These are phyloP conservation scores for Peromyscus eremicus DNA, from an alignment of 2,797 vertebrate genomes.

Conservation along the genomic window DNA sequence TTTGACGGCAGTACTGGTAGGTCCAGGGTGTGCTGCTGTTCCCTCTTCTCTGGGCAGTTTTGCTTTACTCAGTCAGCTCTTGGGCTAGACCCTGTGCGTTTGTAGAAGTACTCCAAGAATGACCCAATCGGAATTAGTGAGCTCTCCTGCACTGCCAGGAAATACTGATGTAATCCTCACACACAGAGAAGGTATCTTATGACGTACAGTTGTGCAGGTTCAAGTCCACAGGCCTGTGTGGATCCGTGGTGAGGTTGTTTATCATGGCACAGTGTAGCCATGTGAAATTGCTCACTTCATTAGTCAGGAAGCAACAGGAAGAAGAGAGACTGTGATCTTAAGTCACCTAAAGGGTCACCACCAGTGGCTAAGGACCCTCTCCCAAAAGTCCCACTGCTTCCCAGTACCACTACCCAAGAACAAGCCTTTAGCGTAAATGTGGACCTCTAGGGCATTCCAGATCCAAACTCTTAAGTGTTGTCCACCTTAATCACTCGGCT, in stretches of 20 bases:
- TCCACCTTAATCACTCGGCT: not conserved
- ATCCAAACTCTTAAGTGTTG: not conserved
- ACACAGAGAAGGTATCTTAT: not conserved
- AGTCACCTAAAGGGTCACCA: not conserved
- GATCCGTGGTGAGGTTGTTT: not conserved
- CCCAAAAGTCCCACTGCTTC: not conserved
- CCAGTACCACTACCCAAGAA: no score
- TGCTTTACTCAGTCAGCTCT: not conserved
- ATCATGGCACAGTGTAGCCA: no score
- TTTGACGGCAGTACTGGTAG: constrained; percentile 98
- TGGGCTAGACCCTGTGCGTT: not conserved
- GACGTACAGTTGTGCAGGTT: not conserved
- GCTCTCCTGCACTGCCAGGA: not conserved
- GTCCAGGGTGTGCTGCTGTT: not conserved
- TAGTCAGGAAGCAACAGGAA: not conserved
- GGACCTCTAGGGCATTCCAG: not conserved
- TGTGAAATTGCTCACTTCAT: not conserved
- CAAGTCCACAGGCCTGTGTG: not conserved
- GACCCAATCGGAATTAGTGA: not conserved
- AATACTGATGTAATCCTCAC: not conserved
- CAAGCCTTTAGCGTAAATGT: not conserved
- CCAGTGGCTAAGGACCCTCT: not conserved
- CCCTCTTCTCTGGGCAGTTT: not conserved
- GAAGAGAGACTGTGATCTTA: not conserved
- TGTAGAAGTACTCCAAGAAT: not conserved